Evolutionary conservation across 2,888 invertebrate species (phyloP), one percentile per base, ranked within the genome.

Genomic region (Diadegma fenestrale): DNA sequence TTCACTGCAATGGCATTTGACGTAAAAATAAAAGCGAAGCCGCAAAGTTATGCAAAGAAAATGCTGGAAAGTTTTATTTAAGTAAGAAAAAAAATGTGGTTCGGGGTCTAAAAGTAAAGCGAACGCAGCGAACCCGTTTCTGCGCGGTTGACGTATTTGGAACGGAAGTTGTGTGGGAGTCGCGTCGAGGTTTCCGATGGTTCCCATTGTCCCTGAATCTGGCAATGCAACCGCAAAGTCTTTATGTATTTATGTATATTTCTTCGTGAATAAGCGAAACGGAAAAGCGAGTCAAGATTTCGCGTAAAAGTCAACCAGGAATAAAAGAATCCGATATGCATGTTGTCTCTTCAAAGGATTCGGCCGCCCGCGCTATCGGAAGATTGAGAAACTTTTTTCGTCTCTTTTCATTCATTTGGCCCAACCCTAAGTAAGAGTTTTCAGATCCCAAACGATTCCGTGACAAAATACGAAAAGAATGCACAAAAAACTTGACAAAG

Each of bases 311-410:
- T 54, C 45, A 61, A 45, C 48, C 30, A 45, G 10, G 30, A 4
- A 33, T 61, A 61, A 63, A 41, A 17, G 30, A 64, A 66, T 54
- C 33, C 82, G 78, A 78, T 72, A 45, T 78, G 54, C 63, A 71
- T 37, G 73, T 5, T 37, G 54, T 54, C 58, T 48, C 48, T 66
- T 43, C 48, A n/a, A 61, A 51, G 69, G 63, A 41, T 80, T 75
- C 33, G 14, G 17, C 1, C 22, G 22, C 64, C 51, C 33, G 33
- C 8, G 26, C 75, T 63, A 69, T 79, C 19, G 41, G 30, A 45
- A 80, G 71, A 75, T 80, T 79, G 79, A 22, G 41, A 83, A 83
- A 80, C 79, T 83, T 80, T 82, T 69, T 17, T 43, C 41, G 0
- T 5, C 17, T 8, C 10, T 22, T n/a, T 33, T 14, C 10, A 69